Evolutionary conservation across 2,113 vertebrate species (phyloP).

Genomic region (Narcine bancroftii): DNA sequence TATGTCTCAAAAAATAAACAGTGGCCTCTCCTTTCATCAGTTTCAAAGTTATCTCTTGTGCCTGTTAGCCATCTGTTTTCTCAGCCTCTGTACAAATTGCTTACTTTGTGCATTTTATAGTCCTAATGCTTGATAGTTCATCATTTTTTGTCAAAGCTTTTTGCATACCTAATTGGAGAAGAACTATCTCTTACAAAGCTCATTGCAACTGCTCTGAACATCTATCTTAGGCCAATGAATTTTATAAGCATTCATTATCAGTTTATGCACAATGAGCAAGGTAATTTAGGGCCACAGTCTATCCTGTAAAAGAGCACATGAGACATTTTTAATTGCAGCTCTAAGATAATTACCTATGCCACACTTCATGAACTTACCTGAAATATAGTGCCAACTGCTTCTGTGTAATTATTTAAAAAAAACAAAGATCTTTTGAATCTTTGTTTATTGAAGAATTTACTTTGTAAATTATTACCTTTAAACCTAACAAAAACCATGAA

Average conservation of each 20-base stretch:
- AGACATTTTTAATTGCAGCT: conserved; percentile 2
- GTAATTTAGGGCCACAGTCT: not conserved
- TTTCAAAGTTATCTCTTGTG: no score
- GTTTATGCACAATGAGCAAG: not conserved
- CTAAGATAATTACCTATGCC: not conserved
- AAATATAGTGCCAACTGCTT: not conserved
- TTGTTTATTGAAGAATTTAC: not conserved
- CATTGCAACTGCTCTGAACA: not conserved
- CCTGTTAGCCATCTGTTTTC: no score
- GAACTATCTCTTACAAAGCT: no score
- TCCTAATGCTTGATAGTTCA: no score
- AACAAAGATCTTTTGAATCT: not conserved
- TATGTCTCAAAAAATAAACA: no score
- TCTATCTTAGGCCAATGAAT: not conserved
- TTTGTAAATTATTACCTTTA: not conserved
- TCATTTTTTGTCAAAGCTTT: no score
- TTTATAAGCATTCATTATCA: not conserved
- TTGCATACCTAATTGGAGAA: no score
- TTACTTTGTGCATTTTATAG: no score
- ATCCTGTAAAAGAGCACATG: not conserved
- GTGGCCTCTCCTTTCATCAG: no score
- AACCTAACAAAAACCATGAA: not conserved
- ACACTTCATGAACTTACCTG: not conserved
- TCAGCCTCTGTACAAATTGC: no score
- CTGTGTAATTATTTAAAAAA: not conserved